Base-by-base conservation (phyloP, 1,140 invertebrate genomes). In the Ooceraea biroi region DNA sequence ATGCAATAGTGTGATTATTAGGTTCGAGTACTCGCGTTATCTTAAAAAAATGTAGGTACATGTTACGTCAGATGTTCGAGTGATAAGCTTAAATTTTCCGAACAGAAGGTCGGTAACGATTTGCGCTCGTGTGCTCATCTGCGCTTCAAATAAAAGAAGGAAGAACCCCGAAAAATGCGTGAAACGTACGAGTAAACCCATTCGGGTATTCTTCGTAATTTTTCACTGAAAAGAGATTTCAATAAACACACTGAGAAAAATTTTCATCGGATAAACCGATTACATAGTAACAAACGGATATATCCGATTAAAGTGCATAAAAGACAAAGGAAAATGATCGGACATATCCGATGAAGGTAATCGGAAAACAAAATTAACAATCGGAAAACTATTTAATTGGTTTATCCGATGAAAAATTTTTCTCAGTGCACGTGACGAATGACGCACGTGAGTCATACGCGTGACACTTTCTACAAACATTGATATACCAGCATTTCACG, bases 401-500 rank as follows among this genome's bases (percentile, higher is more conserved):
- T n/a, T n/a, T n/a, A n/a, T n/a, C n/a, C n/a, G n/a, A n/a, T n/a
- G n/a, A n/a, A n/a, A n/a, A n/a, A n/a, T n/a, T n/a, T n/a, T n/a
- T n/a, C n/a, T n/a, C n/a, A n/a, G n/a, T n/a, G n/a, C n/a, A n/a
- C 14, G 52, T 25, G 11, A 68, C 25, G 36, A 17, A 36, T 83
- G 72, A 78, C 50, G 76, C 63, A 71, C 10, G 61, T n/a, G 63
- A 77, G 41, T 44, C 5, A 77, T 7, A 36, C 73, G 63, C 82
- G 82, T 83, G 82, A 83, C 73, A 68, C 17, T 78, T 78, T 46
- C 19, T 25, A 14, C 27, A 83, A 83, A 83, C 82, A 83, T 66
- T 36, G 48, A 41, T 41, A 25, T 25, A 44, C 44, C 52, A 55
- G 27, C 44, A 46, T 58, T 77, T 57, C 17, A 55, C 46, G 22